Base-by-base conservation (phyloP, 2,113 vertebrate species). In the Pterophyllum scalare region DNA sequence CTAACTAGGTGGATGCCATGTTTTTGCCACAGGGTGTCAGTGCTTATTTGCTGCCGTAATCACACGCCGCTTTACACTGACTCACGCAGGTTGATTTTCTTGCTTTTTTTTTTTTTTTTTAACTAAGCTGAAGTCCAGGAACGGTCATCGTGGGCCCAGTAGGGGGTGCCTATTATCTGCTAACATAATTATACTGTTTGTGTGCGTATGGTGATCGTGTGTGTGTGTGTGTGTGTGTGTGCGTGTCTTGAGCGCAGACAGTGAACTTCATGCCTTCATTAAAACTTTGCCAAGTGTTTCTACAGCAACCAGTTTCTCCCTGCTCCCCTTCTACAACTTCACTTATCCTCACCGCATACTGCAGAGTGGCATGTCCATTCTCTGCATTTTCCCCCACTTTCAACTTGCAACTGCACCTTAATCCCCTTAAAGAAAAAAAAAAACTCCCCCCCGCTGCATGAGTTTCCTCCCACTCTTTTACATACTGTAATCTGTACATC, bases 261-360 rank as follows among this genome's bases (percentile, higher is more conserved):
- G 85, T 54, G 11, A 92, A 93, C 87, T 94, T 89, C 77, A 87
- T 89, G 88, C 88, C 91, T 93, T 93, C 92, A 91, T 94, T 93
- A 94, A 94, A 96, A 96, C 90, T 93, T 94, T 89, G 84, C 82
- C 78, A 86, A 89, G 89, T 92, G 94, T 95, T 93, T 91, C 93
- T 93, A 93, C 91, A 90, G 92, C 94, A 95, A 94, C 93, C 77
- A 31, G 82, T 87, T 81, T 85, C 82, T 67, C 75, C 77, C 59
- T 40, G 59, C 67, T 62, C 80, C 70, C 81, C 72, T 56, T 88
- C 85, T 64, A 52, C 80, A 65, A 67, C 81, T 49, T 49, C 43
- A 70, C 15, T 78, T 60, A 67, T 86, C 85, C 75, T 20, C 79
- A 52, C 74, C 84, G 28, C 79, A 79, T 3, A 62, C 81, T 64